Conservation (phyloP, 2,797 vertebrate species). For the Poecilia velifera region DNA sequence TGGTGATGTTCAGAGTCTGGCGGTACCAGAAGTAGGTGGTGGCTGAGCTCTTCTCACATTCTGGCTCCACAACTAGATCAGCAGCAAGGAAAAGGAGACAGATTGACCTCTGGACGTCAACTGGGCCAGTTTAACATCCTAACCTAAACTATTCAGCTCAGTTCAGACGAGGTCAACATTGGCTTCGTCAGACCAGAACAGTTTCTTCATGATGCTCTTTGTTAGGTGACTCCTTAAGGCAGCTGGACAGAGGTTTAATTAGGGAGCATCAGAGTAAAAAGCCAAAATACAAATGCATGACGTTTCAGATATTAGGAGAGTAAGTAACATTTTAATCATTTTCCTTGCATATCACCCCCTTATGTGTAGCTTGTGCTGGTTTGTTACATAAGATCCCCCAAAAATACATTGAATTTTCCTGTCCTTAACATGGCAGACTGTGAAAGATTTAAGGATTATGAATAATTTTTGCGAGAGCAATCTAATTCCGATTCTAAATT, state of each 20-base stretch:
- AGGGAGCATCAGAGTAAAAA: not conserved
- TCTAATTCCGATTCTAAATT: not conserved
- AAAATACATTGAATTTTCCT: not conserved
- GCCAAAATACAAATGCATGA: not conserved
- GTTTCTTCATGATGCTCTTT: not conserved
- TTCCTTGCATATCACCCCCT: not conserved
- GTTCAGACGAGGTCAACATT: no score
- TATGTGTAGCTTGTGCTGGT: not conserved
- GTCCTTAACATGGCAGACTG: not conserved
- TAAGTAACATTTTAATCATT: not conserved
- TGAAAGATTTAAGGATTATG: not conserved
- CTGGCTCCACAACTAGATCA: slow-evolving; percentile 87
- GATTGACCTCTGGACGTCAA: not conserved
- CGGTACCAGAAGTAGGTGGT: slow-evolving; percentile 99
- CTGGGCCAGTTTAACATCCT: not conserved
- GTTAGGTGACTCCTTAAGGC: not conserved
- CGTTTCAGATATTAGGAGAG: not conserved
- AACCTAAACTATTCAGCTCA: not conserved
- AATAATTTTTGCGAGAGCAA: not conserved
- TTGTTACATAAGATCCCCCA: not conserved
- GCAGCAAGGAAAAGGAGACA: not conserved
- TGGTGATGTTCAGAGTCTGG: slow-evolving; percentile 93
- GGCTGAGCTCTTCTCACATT: slow-evolving; percentile 97
- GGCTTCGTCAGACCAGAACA: not conserved
- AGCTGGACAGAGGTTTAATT: not conserved